These are phyloP conservation scores for Lutjanus argentimaculatus DNA, from an alignment of 2,797 vertebrate species.

Conservation along the genomic window DNA sequence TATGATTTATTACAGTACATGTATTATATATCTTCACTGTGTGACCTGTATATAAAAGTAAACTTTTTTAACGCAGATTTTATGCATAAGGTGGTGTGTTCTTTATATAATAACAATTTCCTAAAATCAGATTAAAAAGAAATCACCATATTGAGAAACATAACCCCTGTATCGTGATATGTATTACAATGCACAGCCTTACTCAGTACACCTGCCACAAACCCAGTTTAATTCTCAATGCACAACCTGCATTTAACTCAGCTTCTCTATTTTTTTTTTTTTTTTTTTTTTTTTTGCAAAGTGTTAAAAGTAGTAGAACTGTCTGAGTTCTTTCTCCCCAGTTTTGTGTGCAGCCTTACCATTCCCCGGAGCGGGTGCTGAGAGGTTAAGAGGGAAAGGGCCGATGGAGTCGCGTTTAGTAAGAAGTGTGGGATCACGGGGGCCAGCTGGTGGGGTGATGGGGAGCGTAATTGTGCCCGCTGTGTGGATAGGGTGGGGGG, in stretches of 20 bases:
- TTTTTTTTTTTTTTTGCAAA: slow-evolving; percentile 42
- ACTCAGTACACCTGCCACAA: slow-evolving; percentile 13
- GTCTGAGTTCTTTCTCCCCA: slow-evolving; percentile 60
- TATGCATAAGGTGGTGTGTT: too few relatives aligned
- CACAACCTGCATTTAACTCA: slow-evolving; percentile 59
- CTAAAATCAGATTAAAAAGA: too few relatives aligned
- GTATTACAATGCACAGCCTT: too few relatives aligned
- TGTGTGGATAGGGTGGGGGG: slow-evolving; percentile 83
- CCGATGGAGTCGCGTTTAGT: slow-evolving; percentile 83
- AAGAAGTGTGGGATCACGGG: slow-evolving; percentile 85
- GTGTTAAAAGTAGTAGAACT: slow-evolving; percentile 72
- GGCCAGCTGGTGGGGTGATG: slow-evolving; percentile 88
- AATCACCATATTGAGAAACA: too few relatives aligned
- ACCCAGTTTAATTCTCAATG: slow-evolving; percentile 50
- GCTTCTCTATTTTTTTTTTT: slow-evolving; percentile 44
- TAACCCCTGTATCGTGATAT: too few relatives aligned
- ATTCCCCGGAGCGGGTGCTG: slow-evolving; percentile 82
- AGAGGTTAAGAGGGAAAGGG: slow-evolving; percentile 87
- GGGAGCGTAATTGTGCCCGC: slow-evolving; percentile 88
- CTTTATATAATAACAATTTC: too few relatives aligned
- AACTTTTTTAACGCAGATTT: too few relatives aligned
- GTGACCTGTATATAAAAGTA: too few relatives aligned
- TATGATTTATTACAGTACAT: too few relatives aligned
- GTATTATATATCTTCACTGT: too few relatives aligned
- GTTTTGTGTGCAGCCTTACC: slow-evolving; percentile 74